Percentiles rank a stretch among this genome's conserved stretches.
These are phyloP conservation scores for Dipodomys ordii DNA, from an alignment of 2,113 vertebrate species.

Conservation along the genomic window DNA sequence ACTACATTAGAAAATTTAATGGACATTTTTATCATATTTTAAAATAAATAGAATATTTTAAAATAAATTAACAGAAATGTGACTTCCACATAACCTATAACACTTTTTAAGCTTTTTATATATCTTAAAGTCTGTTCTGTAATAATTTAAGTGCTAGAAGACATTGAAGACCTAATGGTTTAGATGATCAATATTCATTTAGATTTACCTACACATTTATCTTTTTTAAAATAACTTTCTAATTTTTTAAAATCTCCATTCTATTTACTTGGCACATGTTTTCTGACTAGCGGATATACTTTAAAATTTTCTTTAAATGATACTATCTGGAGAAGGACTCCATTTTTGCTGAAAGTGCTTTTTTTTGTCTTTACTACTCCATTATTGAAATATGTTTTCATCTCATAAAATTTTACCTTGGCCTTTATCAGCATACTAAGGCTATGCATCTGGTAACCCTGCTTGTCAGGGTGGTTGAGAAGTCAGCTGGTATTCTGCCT, in stretches of 20 bases:
- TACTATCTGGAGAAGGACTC: not conserved
- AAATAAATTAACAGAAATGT: not conserved
- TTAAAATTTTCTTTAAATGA: slow-evolving; percentile 8
- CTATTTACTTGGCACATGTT: not conserved
- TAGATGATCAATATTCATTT: not conserved
- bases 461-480: not conserved
- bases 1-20: not conserved
- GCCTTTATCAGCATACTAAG: not conserved
- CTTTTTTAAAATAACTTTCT: not conserved
- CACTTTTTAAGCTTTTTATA: not conserved
- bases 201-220: not conserved
- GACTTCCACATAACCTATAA: not conserved
- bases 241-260: not conserved
- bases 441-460: not conserved
- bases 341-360: not conserved
- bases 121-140: not conserved
- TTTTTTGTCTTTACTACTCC: not conserved
- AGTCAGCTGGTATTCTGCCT: not conserved
- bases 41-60: not conserved
- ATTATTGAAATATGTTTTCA: slow-evolving; percentile 10
- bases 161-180: not conserved
- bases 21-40: not conserved
- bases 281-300: not conserved
- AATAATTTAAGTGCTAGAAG: not conserved
- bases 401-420: slow-evolving; percentile 9